Evolutionary conservation across 2,888 invertebrate species (phyloP).

Genomic region (Hydropsyche betteni): DNA sequence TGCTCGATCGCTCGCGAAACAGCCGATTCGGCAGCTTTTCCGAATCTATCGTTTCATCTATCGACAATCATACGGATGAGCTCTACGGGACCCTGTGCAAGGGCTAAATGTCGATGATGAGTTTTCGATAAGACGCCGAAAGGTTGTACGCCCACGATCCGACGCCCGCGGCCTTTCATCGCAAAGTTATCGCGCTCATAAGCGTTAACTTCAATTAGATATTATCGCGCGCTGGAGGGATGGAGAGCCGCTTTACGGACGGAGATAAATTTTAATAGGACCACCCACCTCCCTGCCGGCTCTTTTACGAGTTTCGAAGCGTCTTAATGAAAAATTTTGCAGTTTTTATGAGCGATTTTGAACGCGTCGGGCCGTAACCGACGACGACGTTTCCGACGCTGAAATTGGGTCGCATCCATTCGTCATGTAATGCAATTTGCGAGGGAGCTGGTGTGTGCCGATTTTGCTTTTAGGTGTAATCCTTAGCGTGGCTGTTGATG

Average conservation of each 20-base stretch:
- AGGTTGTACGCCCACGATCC: conserved; percentile 16
- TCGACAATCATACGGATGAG: conserved; percentile 57
- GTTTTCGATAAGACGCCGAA: conserved; percentile 18
- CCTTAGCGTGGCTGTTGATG: no score
- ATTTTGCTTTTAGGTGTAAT: no score
- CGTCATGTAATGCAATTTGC: conserved; percentile 28
- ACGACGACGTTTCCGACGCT: conserved; percentile 18
- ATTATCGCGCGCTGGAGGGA: conserved; percentile 45
- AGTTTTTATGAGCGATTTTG: conserved; percentile 59
- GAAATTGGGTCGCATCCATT: conserved; percentile 37
- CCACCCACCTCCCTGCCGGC: conserved; percentile 17
- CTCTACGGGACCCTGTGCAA: conserved; percentile 54
- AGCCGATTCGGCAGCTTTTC: conserved; percentile 53
- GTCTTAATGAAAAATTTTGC: conserved; percentile 63
- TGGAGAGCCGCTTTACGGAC: conserved; percentile 45
- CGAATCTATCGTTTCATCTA: conserved; percentile 58
- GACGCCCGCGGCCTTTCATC: conserved; percentile 50
- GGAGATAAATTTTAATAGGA: conserved; percentile 52
- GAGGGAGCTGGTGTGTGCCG: no score
- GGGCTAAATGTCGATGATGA: conserved; percentile 14
- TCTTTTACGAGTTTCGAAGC: conserved; percentile 57
- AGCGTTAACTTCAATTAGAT: conserved; percentile 52
- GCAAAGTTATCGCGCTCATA: conserved; percentile 51
- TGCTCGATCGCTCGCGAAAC: conserved; percentile 53
- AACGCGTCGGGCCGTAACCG: conserved; percentile 53